Percentiles rank a stretch among this genome's conserved stretches.
phyloP scores from a whole-genome alignment of 2,797 vertebrate species.

The Dendrocincla fuliginosa region DNA sequence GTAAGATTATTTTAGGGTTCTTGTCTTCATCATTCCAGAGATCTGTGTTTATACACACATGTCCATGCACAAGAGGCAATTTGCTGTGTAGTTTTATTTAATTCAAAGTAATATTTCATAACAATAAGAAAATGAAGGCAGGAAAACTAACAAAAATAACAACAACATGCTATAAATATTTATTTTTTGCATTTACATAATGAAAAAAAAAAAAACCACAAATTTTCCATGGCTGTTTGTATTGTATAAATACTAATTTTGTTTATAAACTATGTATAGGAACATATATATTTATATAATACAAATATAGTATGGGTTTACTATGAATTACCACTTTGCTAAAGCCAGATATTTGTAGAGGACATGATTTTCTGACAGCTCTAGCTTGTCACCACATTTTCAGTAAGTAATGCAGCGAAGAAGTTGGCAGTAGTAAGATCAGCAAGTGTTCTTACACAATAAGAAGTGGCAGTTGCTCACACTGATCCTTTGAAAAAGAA shows the following conservation, averaged over 20 bases:
- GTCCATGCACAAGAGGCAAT: not conserved
- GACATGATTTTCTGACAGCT: not conserved
- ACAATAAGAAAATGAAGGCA: not conserved
- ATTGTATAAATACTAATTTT: not conserved
- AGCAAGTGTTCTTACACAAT: not conserved
- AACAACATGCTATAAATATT: not conserved
- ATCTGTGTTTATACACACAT: not conserved
- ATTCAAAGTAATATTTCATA: not conserved
- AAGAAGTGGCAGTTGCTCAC: not conserved
- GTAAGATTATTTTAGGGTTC: not conserved
- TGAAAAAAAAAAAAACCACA: not conserved
- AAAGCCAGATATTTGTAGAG: not conserved
- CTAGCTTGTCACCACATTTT: not conserved
- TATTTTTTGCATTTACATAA: not conserved
- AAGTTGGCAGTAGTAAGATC: not conserved
- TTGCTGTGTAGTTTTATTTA: not conserved
- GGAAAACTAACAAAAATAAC: not conserved
- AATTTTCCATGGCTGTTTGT: not conserved
- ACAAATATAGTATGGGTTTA: not conserved
- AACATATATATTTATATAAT: not conserved
- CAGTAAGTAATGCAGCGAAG: not conserved
- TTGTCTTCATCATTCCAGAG: not conserved
- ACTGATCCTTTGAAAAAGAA: not conserved
- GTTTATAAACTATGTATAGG: not conserved
- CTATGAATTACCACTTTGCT: not conserved